Conservation (phyloP, 1,140 invertebrate species). For the Drosophila novamexicana region DNA sequence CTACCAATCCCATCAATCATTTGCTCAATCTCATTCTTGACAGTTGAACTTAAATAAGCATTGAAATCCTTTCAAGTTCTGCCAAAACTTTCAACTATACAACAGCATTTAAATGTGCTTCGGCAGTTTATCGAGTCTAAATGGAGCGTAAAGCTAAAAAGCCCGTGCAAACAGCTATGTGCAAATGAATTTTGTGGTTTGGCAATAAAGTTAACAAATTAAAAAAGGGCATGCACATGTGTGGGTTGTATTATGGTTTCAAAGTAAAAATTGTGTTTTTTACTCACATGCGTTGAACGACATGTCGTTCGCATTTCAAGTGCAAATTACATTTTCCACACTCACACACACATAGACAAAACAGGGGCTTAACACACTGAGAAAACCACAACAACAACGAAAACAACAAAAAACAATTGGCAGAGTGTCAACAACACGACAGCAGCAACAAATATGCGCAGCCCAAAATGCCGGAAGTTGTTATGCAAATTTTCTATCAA, state of each 20-base stretch:
- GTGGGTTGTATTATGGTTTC: slow-evolving; percentile 8
- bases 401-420: slow-evolving; percentile 27
- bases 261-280: slow-evolving; percentile 40
- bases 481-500: slow-evolving; percentile 65
- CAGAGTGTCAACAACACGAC: slow-evolving; percentile 33
- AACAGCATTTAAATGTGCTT: neutral
- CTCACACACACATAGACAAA: slow-evolving; percentile 32
- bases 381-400: slow-evolving; percentile 10
- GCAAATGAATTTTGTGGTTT: slow-evolving; percentile 47
- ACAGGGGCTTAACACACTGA: slow-evolving; percentile 55
- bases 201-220: slow-evolving; percentile 50
- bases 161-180: slow-evolving; percentile 2
- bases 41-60: slow-evolving; percentile 42
- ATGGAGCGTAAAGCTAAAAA: slow-evolving; percentile 17
- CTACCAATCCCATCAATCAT: slow-evolving; percentile 35
- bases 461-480: slow-evolving; percentile 62
- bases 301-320: slow-evolving; percentile 48
- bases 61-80: slow-evolving; percentile 40
- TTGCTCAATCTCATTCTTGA: slow-evolving; percentile 32
- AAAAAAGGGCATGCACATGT: slow-evolving; percentile 2
- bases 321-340: slow-evolving; percentile 64
- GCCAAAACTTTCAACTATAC: slow-evolving; percentile 24
- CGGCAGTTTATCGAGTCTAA: slow-evolving; percentile 1
- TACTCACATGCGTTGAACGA: slow-evolving; percentile 15
- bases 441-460: slow-evolving; percentile 44